phyloP scores from a whole-genome alignment of 2,888 invertebrate species.

The Acronicta psi region DNA sequence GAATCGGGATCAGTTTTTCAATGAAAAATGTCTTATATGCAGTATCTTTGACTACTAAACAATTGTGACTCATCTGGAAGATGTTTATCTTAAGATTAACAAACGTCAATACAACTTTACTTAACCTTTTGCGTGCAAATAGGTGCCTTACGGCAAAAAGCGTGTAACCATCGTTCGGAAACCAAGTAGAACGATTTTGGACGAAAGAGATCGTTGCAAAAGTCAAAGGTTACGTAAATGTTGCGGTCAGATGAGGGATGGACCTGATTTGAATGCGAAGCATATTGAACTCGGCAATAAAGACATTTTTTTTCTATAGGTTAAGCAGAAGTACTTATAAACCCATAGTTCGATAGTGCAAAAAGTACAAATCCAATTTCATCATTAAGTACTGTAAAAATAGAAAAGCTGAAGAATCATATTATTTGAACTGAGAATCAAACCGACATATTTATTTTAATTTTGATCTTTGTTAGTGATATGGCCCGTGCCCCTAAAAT shows the following conservation, averaged over 20 bases:
- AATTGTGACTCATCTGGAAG: constrained; percentile 34
- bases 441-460: too few relatives aligned
- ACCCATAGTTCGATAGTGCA: too few relatives aligned
- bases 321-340: background rate
- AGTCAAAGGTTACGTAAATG: constrained; percentile 63
- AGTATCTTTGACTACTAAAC: background rate
- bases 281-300: constrained; percentile 30
- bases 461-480: too few relatives aligned
- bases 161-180: constrained; percentile 57
- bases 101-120: constrained; percentile 60
- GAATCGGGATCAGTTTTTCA: too few relatives aligned
- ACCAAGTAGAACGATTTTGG: constrained; percentile 50
- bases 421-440: too few relatives aligned
- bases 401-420: too few relatives aligned
- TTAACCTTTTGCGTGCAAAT: constrained; percentile 59
- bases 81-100: too few relatives aligned
- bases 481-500: too few relatives aligned
- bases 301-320: constrained; percentile 17
- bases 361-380: too few relatives aligned
- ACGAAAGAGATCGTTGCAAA: constrained; percentile 59
- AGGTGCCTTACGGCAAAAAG: constrained; percentile 61
- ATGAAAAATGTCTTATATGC: too few relatives aligned
- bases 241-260: constrained; percentile 64
- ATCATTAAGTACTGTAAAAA: too few relatives aligned
- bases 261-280: constrained; percentile 64